Conservation (phyloP, 2,113 vertebrate species). For the Silurus asotus region DNA sequence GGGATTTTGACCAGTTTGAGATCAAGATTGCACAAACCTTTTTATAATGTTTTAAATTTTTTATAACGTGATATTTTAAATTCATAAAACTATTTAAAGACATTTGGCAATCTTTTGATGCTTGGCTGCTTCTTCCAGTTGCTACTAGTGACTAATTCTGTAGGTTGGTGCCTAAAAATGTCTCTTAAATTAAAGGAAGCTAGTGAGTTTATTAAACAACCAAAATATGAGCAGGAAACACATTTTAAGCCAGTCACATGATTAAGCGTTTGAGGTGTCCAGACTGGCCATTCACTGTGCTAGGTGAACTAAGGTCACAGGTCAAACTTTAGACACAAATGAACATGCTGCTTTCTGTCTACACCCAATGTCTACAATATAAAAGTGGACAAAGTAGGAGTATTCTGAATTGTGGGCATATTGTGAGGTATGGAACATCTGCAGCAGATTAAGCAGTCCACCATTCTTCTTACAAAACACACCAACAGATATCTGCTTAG, state of each 20-base stretch:
- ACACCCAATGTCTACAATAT: background rate
- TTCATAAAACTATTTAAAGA: background rate
- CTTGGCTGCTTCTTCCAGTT: background rate
- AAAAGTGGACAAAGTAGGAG: background rate
- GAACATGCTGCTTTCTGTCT: background rate
- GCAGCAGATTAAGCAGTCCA: background rate
- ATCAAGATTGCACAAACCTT: background rate
- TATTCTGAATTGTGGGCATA: background rate
- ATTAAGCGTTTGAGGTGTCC: background rate
- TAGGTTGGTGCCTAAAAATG: background rate
- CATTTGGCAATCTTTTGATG: background rate
- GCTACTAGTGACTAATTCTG: background rate
- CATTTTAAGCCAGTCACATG: background rate
- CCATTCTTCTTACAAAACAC: background rate
- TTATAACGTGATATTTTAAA: background rate
- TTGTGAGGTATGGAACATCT: slow-evolving; percentile 13
- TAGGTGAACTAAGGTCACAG: slow-evolving; percentile 21
- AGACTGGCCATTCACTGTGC: background rate
- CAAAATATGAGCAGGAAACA: background rate
- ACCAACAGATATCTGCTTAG: slow-evolving; percentile 14
- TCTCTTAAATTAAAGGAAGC: background rate
- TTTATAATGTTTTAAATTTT: too few relatives aligned
- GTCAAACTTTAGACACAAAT: slow-evolving; percentile 33
- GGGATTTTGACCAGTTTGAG: background rate
- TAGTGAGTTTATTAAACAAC: background rate